A percentile compares a stretch with the other conserved stretches of the same genome.
Conservation (phyloP, 2,888 invertebrate species). For the Microctonus hyperodae region DNA sequence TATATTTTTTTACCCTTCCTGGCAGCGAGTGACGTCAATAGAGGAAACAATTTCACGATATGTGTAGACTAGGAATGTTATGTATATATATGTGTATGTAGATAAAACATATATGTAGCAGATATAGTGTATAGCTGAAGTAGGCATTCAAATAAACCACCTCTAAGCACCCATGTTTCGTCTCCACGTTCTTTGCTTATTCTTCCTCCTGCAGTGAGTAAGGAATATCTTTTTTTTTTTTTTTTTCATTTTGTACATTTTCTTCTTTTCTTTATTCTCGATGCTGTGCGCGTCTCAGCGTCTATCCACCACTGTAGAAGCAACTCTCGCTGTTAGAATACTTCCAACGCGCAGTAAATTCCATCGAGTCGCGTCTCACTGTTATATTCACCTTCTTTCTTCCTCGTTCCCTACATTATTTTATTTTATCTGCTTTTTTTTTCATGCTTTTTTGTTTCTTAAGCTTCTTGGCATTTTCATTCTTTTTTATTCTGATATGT, state of each 20-base stretch:
- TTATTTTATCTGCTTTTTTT: conserved; percentile 27
- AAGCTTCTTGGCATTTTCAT: conserved; percentile 33
- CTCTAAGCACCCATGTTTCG: conserved; percentile 45
- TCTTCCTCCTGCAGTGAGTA: background rate
- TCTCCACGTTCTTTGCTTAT: background rate
- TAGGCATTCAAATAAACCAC: conserved; percentile 59
- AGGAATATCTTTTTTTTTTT: conserved; percentile 30
- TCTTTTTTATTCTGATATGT: conserved; percentile 11
- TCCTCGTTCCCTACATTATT: conserved; percentile 41
- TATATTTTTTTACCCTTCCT: conserved; percentile 7
- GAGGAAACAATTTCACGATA: conserved; percentile 11
- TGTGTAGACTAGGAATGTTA: background rate
- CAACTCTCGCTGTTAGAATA: conserved; percentile 54
- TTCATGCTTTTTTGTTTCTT: conserved; percentile 36
- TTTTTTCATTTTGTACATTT: background rate
- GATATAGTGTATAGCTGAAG: conserved; percentile 40
- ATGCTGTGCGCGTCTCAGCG: conserved; percentile 40
- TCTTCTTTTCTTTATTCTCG: conserved; percentile 7
- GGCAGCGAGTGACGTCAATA: conserved; percentile 1
- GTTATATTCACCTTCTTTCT: no score
- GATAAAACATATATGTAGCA: background rate
- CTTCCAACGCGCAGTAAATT: conserved; percentile 57
- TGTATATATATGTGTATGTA: background rate
- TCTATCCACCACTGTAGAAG: conserved; percentile 53
- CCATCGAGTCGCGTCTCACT: no score